These are phyloP conservation scores for Xiphophorus maculatus DNA, from an alignment of 2,113 vertebrate species.

Conservation along the genomic window DNA sequence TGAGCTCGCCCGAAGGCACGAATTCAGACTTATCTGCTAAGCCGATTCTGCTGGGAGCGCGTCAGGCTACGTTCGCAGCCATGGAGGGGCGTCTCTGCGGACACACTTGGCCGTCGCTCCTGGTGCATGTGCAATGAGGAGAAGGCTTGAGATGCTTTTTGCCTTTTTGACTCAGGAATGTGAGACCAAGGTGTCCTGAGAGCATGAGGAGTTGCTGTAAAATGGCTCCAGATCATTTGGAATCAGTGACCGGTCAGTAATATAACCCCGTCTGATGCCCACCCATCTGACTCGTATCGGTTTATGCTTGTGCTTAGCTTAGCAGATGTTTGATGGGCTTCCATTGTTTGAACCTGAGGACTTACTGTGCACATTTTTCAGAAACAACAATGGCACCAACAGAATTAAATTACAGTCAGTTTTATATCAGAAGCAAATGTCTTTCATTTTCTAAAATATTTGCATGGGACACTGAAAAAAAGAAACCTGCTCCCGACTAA, in stretches of 20 bases:
- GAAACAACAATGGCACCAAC: too few relatives aligned
- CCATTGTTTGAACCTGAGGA: neutral
- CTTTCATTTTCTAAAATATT: too few relatives aligned
- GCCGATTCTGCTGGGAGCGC: conserved; percentile 36
- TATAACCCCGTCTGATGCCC: neutral
- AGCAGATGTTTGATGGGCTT: neutral
- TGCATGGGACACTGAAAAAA: too few relatives aligned
- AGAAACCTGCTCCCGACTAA: too few relatives aligned
- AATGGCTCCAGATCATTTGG: conserved; percentile 44
- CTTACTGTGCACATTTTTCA: conserved; percentile 2
- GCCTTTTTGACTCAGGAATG: conserved; percentile 39
- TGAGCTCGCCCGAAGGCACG: conserved; percentile 39
- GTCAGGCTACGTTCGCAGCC: conserved; percentile 26
- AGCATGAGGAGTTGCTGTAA: conserved; percentile 36
- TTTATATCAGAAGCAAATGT: too few relatives aligned
- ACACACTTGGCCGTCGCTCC: neutral
- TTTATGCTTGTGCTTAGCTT: neutral
- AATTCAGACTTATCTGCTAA: conserved; percentile 47
- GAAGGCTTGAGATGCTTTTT: conserved; percentile 12
- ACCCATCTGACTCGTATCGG: neutral
- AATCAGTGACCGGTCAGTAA: conserved; percentile 50
- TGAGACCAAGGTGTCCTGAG: conserved; percentile 14
- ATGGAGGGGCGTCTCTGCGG: conserved; percentile 6
- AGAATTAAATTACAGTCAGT: too few relatives aligned
- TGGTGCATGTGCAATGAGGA: conserved; percentile 7